phyloP scores from a whole-genome alignment of 2,888 invertebrate species.

The Lasioglossum marginatum region DNA sequence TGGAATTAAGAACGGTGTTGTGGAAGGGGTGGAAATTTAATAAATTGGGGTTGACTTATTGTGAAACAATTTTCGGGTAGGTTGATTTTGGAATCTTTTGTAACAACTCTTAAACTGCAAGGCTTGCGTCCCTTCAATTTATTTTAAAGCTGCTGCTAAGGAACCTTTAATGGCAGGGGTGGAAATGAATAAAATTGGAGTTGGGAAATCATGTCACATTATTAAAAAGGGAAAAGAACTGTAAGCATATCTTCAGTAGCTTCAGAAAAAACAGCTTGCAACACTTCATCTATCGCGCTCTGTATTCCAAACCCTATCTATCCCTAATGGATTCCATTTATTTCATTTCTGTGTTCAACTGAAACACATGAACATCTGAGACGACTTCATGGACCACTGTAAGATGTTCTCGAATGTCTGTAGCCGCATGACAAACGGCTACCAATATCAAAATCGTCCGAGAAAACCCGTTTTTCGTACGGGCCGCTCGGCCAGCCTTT shows the following conservation, averaged over 20 bases:
- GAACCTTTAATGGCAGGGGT: background rate
- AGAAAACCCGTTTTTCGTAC: conserved; percentile 62
- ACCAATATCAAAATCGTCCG: conserved; percentile 66
- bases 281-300: background rate
- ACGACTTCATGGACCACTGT: background rate
- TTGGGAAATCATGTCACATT: no score
- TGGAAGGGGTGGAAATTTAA: background rate
- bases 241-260: background rate
- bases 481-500: conserved; percentile 23
- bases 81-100: background rate
- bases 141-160: background rate
- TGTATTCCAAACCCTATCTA: background rate
- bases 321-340: background rate
- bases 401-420: background rate
- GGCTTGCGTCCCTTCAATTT: background rate
- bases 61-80: background rate
- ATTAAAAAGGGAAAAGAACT: no score
- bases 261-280: background rate
- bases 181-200: background rate
- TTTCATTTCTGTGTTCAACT: background rate
- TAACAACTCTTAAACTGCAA: background rate
- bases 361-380: background rate
- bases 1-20: background rate
- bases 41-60: background rate
- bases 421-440: conserved; percentile 55